phyloP scores from a whole-genome alignment of 2,888 invertebrate genomes.

The Drosophila dives region DNA sequence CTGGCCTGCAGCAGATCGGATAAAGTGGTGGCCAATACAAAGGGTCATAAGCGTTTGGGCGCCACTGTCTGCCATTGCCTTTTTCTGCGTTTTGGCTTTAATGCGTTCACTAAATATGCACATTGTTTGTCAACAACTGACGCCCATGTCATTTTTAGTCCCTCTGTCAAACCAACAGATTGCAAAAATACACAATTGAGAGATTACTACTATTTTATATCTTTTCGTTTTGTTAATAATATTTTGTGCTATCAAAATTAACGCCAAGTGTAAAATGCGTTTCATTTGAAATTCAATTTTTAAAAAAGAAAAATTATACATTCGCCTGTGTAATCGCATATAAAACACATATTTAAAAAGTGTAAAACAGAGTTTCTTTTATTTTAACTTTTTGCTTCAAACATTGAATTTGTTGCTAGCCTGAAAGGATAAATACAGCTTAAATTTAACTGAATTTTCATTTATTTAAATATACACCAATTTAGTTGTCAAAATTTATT shows the following conservation, averaged over 20 bases:
- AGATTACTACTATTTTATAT: background rate
- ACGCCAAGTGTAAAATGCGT: background rate
- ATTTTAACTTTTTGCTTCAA: background rate
- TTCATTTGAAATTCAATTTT: background rate
- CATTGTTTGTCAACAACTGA: slow-evolving; percentile 60
- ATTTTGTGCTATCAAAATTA: background rate
- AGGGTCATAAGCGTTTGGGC: slow-evolving; percentile 68
- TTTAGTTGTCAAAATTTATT: background rate
- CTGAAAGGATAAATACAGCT: background rate
- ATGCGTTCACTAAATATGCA: slow-evolving; percentile 71
- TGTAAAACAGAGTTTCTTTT: background rate
- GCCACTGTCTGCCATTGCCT: slow-evolving; percentile 55
- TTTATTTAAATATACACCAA: background rate
- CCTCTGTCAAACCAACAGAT: background rate
- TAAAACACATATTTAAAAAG: background rate
- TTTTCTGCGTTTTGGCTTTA: slow-evolving; percentile 59
- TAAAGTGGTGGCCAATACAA: slow-evolving; percentile 53
- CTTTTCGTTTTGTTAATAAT: background rate
- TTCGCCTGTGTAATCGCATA: background rate
- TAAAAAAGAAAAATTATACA: background rate
- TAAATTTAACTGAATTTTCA: background rate
- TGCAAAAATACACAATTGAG: background rate
- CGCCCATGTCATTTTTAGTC: slow-evolving; percentile 35
- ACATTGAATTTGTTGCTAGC: background rate
- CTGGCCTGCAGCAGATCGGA: slow-evolving; percentile 42